Base-by-base conservation (phyloP, 2,113 vertebrate genomes). In the Sminthopsis crassicaudata region DNA sequence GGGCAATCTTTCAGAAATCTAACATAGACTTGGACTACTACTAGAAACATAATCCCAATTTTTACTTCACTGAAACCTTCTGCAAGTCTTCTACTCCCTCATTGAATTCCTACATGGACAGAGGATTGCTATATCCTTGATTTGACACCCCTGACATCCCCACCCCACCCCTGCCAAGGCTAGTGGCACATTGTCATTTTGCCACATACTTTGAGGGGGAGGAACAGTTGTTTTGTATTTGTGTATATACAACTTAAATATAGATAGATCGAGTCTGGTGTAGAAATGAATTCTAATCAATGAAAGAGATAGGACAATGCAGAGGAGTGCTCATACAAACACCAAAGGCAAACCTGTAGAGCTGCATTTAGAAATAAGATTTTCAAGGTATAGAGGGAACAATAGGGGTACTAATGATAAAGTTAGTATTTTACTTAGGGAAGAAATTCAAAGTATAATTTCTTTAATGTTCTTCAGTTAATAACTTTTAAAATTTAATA, bases 401-500 rank as follows among this genome's bases (percentile, higher is more conserved):
- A 3, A 11, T 60, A 60, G 57, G 55, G 30, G 27, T 60, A 76
- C 67, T 42, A 19, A 84, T 23, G n/a, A 30, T n/a, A 16, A 76
- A 14, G 36, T n/a, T 42, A 84, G 6, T 42, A 42, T 84, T 84
- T 84, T 84, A 22, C n/a, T 42, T 84, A 84, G 36, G 36, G 23
- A 84, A 84, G 42, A 84, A 84, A 42, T 42, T 84, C 36, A 42
- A 6, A 53, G 2, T 53, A 0, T 53, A 53, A 24, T 94, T 95
- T 95, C 52, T 90, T 10, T 42, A 25, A 9, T 94, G 55, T 89
- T 30, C 23, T 53, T 5, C 60, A 90, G 8, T 88, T 90, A 89
- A 46, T 91, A 91, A 92, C 92, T 89, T 50, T 54, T 60, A 89
- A 95, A 53, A 90, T 25, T n/a, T 84, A 57, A 36, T 84, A 95